phyloP scores from a whole-genome alignment of 2,113 vertebrate genomes.

The Dicaeum eximium region DNA sequence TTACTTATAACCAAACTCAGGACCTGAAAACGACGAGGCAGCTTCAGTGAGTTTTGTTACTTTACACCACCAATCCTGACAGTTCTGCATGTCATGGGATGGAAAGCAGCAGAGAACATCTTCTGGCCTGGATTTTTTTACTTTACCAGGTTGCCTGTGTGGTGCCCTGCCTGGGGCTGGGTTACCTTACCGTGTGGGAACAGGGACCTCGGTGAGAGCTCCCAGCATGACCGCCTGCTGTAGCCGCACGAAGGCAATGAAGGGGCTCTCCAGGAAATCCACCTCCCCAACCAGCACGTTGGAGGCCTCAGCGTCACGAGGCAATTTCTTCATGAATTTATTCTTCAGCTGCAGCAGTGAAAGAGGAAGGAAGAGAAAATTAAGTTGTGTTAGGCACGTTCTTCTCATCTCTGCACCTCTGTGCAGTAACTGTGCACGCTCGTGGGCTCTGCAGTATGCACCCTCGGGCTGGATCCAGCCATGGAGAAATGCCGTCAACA shows the following conservation, averaged over 20 bases:
- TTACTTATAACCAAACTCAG: neutral
- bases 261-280: constrained; percentile 91
- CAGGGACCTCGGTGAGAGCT: constrained; percentile 93
- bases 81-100: rapidly evolving
- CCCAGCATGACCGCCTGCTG: constrained; percentile 97
- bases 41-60: neutral
- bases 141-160: neutral
- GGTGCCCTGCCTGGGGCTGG: no score
- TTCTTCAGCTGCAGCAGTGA: constrained; percentile 85
- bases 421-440: neutral
- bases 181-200: constrained; percentile 88
- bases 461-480: neutral
- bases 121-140: rapidly evolving
- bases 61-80: neutral
- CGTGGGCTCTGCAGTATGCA: neutral
- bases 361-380: neutral
- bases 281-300: constrained; percentile 97
- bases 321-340: constrained; percentile 99
- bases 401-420: neutral
- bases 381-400: neutral
- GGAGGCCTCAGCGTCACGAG: constrained; percentile 95
- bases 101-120: rapidly evolving
- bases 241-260: constrained; percentile 94
- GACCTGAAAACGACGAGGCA: neutral
- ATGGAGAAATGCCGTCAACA: neutral